Conservation (phyloP, 2,113 vertebrate species). For the Ia io region DNA sequence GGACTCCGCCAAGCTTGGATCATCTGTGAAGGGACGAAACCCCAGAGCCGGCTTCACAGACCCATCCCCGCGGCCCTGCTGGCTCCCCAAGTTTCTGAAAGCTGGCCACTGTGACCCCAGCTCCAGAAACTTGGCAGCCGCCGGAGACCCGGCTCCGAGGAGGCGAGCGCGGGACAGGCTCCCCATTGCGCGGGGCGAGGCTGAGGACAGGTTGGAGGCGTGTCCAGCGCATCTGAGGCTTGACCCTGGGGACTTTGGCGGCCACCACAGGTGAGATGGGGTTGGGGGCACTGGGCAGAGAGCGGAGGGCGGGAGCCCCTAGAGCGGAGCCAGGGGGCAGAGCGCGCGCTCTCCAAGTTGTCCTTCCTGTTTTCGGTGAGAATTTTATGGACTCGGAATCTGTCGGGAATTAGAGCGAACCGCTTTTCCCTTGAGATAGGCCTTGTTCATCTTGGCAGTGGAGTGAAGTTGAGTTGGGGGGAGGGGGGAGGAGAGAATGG, state of each 20-base stretch:
- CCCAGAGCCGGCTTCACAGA: neutral
- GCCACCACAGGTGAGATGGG: slow-evolving; percentile 54
- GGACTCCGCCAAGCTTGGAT: neutral
- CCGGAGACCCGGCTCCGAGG: neutral
- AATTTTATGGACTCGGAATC: neutral
- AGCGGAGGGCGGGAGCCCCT: neutral
- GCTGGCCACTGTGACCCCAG: neutral
- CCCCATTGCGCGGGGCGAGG: neutral
- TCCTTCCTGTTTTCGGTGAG: neutral
- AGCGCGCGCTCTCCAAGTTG: neutral
- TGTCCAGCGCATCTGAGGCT: neutral
- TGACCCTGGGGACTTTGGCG: neutral
- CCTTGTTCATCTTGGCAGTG: slow-evolving; percentile 36
- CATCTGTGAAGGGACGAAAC: neutral
- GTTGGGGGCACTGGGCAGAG: neutral
- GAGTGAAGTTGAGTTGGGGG: neutral
- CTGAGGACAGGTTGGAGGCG: neutral
- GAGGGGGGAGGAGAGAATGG: neutral
- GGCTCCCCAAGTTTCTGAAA: neutral
- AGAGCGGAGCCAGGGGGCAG: neutral
- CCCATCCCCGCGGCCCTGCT: neutral
- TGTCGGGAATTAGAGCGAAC: slow-evolving; percentile 18
- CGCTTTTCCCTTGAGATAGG: slow-evolving; percentile 51
- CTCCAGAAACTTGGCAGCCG: neutral
- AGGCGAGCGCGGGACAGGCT: neutral